Percentiles rank a stretch among this genome's conserved stretches.
Conservation (phyloP, 1,140 invertebrate species). For the Dreissena polymorpha region DNA sequence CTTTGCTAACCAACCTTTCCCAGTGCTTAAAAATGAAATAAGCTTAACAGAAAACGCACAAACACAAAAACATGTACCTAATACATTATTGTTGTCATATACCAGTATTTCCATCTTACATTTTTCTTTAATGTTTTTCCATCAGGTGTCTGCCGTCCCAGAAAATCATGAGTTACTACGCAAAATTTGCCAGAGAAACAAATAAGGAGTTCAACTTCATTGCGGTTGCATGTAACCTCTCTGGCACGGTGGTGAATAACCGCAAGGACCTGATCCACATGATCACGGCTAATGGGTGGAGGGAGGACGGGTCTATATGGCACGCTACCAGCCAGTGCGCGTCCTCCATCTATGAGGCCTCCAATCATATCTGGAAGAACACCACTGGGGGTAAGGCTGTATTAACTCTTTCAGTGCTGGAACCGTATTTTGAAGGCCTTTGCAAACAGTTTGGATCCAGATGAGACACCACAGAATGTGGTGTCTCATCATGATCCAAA, state of each 20-base stretch:
- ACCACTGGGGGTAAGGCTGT: constrained; percentile 59
- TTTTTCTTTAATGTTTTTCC: not conserved
- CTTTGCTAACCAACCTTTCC: no score
- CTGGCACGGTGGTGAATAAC: constrained; percentile 57
- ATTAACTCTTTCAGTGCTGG: no score
- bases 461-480: no score
- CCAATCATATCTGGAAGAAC: constrained; percentile 67
- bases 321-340: constrained; percentile 74
- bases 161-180: constrained; percentile 68
- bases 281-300: constrained; percentile 75
- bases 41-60: no score
- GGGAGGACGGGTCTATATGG: constrained; percentile 71
- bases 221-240: constrained; percentile 72
- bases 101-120: no score
- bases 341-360: constrained; percentile 68
- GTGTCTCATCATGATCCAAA: no score
- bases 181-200: constrained; percentile 71
- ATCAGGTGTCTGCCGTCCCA: constrained; percentile 72
- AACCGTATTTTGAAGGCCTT: no score
- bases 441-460: no score
- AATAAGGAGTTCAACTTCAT: constrained; percentile 74
- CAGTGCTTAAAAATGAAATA: no score
- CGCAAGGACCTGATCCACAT: constrained; percentile 71
- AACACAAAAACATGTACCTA: no score
- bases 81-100: no score